Evolutionary conservation across 2,797 vertebrate genomes (phyloP), one percentile per base, ranked within the genome.

Genomic region (Protosalanx chinensis): DNA sequence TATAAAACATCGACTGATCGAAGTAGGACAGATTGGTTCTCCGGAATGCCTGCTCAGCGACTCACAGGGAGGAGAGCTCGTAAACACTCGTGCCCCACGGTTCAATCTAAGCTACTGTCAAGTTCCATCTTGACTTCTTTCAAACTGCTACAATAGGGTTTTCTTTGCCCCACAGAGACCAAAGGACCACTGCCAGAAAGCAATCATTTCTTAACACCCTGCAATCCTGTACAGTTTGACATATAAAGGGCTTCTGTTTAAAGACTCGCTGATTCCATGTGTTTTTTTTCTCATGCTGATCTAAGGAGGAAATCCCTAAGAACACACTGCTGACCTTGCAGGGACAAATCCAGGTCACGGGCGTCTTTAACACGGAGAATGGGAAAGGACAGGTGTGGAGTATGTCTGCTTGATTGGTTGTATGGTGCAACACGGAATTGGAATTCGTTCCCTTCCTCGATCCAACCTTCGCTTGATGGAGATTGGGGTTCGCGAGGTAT

Each of bases 361-460:
- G 78, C 10, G 63, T 53, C 64, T 77, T 63, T 77, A 85, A 84
- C 63, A 76, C 57, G 70, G 72, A 78, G 73, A 20, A 3, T 69
- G 79, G 71, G 59, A 74, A 62, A 63, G 13, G 64, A 67, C 70
- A 71, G 6, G 58, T 57, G 3, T 30, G 67, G 60, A 71, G 68
- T 49, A 59, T 46, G 62, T 75, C 68, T 73, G 73, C 68, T 68
- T 76, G 71, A 82, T 80, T 81, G 75, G 67, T 72, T 78, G 73
- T 72, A 16, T 78, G 81, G n/a, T 37, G 57, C 60, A 53, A 56
- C 51, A 5, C n/a, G 16, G 18, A 56, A 56, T 18, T 74, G 67
- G 37, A 72, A 73, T 65, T 65, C 18, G 4, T n/a, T 4, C 5
- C 51, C 51, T 23, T 60, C 15, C 16, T 8, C 56, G 20, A 58